Conservation (phyloP, 2,888 invertebrate genomes). For the Dynastes hyllus region DNA sequence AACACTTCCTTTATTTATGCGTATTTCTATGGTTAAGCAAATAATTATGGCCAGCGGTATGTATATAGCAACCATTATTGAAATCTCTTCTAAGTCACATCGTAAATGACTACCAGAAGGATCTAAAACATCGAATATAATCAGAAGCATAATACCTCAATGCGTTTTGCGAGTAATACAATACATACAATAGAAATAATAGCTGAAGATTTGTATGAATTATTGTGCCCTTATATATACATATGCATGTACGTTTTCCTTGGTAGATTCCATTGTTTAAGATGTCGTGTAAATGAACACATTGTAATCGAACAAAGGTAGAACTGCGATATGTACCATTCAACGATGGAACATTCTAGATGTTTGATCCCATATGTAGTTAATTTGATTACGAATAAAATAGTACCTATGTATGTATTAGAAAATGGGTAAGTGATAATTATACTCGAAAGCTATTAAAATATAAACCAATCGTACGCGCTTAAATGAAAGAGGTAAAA, state of each 20-base stretch:
- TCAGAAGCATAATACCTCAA: background rate
- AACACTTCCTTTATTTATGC: too few species aligned
- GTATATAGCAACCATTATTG: too few species aligned
- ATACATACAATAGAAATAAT: constrained; percentile 1
- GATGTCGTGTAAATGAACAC: constrained; percentile 9
- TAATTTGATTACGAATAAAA: background rate
- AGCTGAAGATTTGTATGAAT: background rate
- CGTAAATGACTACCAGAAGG: too few species aligned
- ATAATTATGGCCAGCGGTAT: too few species aligned
- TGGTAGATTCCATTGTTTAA: background rate
- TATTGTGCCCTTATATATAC: background rate
- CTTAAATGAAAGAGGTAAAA: too few species aligned
- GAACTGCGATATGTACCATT: background rate
- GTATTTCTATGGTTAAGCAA: too few species aligned
- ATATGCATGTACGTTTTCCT: background rate
- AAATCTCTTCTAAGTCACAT: too few species aligned
- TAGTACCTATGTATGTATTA: background rate
- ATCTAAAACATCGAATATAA: too few species aligned
- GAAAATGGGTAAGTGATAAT: background rate
- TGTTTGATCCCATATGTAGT: background rate
- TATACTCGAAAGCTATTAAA: background rate
- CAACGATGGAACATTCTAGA: background rate
- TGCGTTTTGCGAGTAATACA: background rate
- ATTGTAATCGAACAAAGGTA: constrained; percentile 18
- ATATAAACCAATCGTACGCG: too few species aligned